Percentiles rank a stretch among this genome's conserved stretches.
Conservation (phyloP, 2,888 invertebrate genomes). For the Atherix ibis region DNA sequence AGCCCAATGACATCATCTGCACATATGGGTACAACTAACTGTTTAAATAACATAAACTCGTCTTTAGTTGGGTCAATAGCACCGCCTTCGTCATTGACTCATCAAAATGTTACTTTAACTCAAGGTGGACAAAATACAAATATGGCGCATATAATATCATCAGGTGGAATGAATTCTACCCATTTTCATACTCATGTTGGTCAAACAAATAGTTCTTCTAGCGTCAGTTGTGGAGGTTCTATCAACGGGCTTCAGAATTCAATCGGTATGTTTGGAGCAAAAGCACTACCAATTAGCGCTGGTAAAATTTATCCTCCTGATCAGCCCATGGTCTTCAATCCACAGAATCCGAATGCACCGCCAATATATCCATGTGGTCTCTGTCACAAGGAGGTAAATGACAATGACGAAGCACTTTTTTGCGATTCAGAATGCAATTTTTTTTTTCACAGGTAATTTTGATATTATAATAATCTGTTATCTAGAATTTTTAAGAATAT, state of each 20-base stretch:
- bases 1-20: constrained; percentile 23
- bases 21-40: constrained; percentile 18
- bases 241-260: constrained; percentile 16
- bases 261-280: constrained; percentile 41
- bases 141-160: constrained; percentile 36
- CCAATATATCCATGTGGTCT: constrained; percentile 96
- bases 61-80: constrained; percentile 16
- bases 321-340: constrained; percentile 95
- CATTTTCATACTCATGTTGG: constrained; percentile 40
- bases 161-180: constrained; percentile 23
- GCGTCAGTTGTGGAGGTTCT: constrained; percentile 7
- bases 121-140: constrained; percentile 22
- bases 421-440: constrained; percentile 98
- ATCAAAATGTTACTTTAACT: constrained; percentile 34
- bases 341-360: constrained; percentile 95
- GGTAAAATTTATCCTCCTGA: constrained; percentile 85
- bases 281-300: constrained; percentile 83
- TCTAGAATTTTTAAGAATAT: background rate
- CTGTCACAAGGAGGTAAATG: constrained; percentile 96
- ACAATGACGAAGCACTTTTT: constrained; percentile 93
- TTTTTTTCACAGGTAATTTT: constrained; percentile 83
- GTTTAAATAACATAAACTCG: constrained; percentile 32
- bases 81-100: constrained; percentile 22
- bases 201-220: constrained; percentile 17
- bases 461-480: too few species aligned